Evolutionary conservation across 2,888 invertebrate species (phyloP).

Genomic region (Tortricodes alternella): DNA sequence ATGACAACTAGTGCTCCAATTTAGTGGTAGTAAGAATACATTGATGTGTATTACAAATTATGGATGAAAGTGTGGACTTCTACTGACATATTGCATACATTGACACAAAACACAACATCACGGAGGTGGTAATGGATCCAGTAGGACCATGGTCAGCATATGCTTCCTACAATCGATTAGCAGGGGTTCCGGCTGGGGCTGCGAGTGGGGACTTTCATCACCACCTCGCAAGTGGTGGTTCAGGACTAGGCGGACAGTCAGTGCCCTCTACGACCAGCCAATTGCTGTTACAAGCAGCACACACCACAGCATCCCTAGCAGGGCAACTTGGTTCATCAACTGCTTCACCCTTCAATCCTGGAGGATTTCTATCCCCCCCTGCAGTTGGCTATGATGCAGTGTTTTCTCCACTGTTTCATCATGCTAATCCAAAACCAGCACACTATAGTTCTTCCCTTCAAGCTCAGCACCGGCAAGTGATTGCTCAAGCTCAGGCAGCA

Average conservation of each 20-base stretch:
- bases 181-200: conserved; percentile 87
- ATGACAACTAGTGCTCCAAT: conserved; percentile 65
- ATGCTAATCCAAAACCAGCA: conserved; percentile 88
- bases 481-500: conserved; percentile 81
- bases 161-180: conserved; percentile 91
- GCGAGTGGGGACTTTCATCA: conserved; percentile 86
- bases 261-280: conserved; percentile 86
- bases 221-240: conserved; percentile 84
- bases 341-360: conserved; percentile 86
- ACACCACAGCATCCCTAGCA: conserved; percentile 83
- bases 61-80: conserved; percentile 81
- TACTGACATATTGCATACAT: conserved; percentile 75
- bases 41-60: conserved; percentile 71
- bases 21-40: conserved; percentile 63
- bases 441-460: conserved; percentile 86
- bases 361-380: conserved; percentile 88
- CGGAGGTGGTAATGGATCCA: conserved; percentile 91
- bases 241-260: conserved; percentile 77
- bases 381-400: conserved; percentile 91
- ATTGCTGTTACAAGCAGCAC: conserved; percentile 85
- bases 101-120: conserved; percentile 66
- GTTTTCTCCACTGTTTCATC: conserved; percentile 92
- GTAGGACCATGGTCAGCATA: conserved; percentile 94
- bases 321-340: conserved; percentile 84
- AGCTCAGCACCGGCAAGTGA: conserved; percentile 87